These are phyloP conservation scores for Morpho helenor DNA, from an alignment of 2,888 invertebrate species.

Conservation along the genomic window DNA sequence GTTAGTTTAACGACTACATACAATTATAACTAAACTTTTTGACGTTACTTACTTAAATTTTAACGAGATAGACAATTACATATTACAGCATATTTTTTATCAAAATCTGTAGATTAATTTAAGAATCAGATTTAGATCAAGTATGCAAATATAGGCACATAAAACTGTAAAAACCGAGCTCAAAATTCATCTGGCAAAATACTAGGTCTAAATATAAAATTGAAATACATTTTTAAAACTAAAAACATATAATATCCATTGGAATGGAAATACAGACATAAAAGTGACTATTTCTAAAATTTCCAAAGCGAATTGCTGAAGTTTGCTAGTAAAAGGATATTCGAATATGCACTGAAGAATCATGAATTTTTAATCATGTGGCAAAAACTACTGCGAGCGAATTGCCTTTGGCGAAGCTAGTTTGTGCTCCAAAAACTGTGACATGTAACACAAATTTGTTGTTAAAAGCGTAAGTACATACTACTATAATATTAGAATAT, in stretches of 20 bases:
- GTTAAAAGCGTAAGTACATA: not conserved
- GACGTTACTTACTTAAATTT: no score
- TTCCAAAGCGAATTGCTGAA: constrained; percentile 11
- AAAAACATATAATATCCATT: constrained; percentile 3
- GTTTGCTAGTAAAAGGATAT: constrained; percentile 9
- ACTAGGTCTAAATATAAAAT: no score
- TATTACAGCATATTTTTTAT: no score
- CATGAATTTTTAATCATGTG: constrained; percentile 23
- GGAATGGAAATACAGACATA: constrained; percentile 10
- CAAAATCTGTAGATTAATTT: no score
- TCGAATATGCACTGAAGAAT: constrained; percentile 15
- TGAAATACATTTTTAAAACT: not conserved
- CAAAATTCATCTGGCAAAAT: no score
- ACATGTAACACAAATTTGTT: not conserved
- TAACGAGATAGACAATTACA: no score
- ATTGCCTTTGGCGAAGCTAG: constrained; percentile 10
- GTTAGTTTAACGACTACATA: no score
- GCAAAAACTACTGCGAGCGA: constrained; percentile 11
- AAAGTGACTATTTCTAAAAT: constrained; percentile 13
- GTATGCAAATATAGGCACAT: no score
- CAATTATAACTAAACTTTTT: no score
- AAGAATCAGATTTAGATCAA: no score
- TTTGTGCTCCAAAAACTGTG: constrained; percentile 6
- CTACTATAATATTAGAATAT: not conserved
- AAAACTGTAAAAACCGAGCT: no score